A percentile compares a stretch with the other conserved stretches of the same genome.
phyloP scores from a whole-genome alignment of 1,140 invertebrate species.

The Argopecten irradians region DNA sequence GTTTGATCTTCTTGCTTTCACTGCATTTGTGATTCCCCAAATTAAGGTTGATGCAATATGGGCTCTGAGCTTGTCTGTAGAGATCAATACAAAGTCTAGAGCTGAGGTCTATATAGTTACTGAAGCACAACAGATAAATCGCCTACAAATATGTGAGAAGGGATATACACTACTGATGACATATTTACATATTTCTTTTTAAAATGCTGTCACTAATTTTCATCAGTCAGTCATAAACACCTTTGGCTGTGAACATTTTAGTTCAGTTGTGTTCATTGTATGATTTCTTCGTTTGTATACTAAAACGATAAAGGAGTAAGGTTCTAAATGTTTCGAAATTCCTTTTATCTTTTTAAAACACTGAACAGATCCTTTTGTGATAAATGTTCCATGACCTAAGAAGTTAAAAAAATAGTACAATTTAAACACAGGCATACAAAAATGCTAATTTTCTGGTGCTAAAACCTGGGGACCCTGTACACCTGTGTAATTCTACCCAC shows the following conservation, averaged over 20 bases:
- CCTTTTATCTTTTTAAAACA: not conserved
- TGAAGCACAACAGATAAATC: too few relatives aligned
- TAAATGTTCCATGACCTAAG: not conserved
- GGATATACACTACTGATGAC: too few relatives aligned
- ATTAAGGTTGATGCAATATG: not conserved
- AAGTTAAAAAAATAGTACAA: not conserved
- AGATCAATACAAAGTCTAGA: not conserved
- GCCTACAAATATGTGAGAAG: too few relatives aligned
- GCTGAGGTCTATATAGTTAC: too few relatives aligned
- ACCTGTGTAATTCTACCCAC: not conserved
- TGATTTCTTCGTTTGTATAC: too few relatives aligned
- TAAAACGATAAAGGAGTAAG: too few relatives aligned
- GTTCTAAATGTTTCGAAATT: not conserved
- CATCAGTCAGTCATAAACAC: too few relatives aligned
- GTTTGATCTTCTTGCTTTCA: not conserved
- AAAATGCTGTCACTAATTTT: too few relatives aligned
- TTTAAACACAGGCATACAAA: not conserved
- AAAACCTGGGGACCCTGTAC: not conserved
- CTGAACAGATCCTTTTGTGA: not conserved
- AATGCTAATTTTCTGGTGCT: not conserved
- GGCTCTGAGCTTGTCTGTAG: not conserved
- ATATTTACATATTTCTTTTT: too few relatives aligned
- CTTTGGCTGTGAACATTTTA: too few relatives aligned
- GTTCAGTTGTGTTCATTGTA: too few relatives aligned
- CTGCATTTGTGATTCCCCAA: constrained; percentile 1